Base-by-base conservation (phyloP, 2,888 invertebrate genomes). In the Selenia dentaria region DNA sequence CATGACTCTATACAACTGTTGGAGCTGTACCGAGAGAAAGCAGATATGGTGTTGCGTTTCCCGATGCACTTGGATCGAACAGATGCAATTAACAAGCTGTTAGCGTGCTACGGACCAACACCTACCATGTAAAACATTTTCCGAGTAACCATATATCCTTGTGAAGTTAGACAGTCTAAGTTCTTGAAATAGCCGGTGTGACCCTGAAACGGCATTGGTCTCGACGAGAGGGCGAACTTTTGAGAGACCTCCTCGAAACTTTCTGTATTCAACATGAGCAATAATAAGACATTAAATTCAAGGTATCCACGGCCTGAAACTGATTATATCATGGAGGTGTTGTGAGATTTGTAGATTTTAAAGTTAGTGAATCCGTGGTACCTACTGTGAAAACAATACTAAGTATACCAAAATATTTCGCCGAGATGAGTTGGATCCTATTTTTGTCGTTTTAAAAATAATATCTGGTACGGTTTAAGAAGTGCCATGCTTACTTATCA, bases 31-130 rank as follows among this genome's bases (percentile, higher is more conserved):
- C 67, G 59, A 70, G 84, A 82, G 88, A 88, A 87, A 88, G 87
- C 82, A 67, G 79, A 76, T 75, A 72, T 74, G 73, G 73, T 70
- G 76, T 74, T 75, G 77, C 74, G 70, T 83, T 86, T 83, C 74
- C 80, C 76, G 75, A 76, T 76, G 74, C 76, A 79, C 78, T 79
- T 77, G 71, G 73, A 46, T 36, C 16, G 33, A 6, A 20, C 10
- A 6, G 41, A 32, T 44, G 44, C 45, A 53, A 41, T 48, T 47
- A 42, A 45, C 62, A 69, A 75, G 68, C 55, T 27, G 18, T 28
- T 13, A 42, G 18, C 39, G 25, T 28, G 11, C 22, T 22, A 6
- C 8, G 2, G 6, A 28, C 28, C n/a, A 24, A 10, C 2, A 8
- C 28, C n/a, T 25, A 35, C 24, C 10, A 16, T 8, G 22, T 8